A percentile compares a stretch with the other conserved stretches of the same genome.
phyloP scores from a whole-genome alignment of 2,888 invertebrate genomes.

The Eupithecia centaureata region DNA sequence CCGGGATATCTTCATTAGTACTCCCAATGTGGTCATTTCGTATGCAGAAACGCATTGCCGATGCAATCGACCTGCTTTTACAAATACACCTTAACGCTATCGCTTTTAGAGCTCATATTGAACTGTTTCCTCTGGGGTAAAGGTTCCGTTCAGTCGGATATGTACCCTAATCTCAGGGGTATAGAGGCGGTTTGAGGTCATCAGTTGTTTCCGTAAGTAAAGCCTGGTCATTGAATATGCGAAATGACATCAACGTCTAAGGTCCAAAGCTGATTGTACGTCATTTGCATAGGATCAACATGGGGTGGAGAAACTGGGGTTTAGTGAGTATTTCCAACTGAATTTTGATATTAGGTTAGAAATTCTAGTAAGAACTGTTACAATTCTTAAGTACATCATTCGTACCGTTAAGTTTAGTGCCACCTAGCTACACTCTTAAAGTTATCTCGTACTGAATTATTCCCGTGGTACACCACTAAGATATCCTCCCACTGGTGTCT shows the following conservation, averaged over 20 bases:
- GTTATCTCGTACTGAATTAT: not conserved
- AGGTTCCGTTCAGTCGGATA: not conserved
- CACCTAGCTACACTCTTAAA: not conserved
- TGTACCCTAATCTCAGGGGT: constrained; percentile 5
- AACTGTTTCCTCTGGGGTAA: constrained; percentile 9
- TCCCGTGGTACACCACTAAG: no score
- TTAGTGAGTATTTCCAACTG: constrained; percentile 10
- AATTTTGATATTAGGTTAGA: constrained; percentile 6
- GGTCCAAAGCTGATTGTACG: constrained; percentile 33
- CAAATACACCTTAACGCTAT: constrained; percentile 27
- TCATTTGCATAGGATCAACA: constrained; percentile 32
- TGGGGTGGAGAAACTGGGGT: constrained; percentile 14
- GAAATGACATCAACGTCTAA: constrained; percentile 34
- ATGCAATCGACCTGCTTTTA: constrained; percentile 58
- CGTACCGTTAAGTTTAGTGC: not conserved
- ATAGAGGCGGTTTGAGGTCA: constrained; percentile 25
- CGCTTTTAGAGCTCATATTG: constrained; percentile 27
- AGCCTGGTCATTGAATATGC: constrained; percentile 38
- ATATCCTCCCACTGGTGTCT: no score
- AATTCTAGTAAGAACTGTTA: not conserved
- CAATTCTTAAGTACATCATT: no score
- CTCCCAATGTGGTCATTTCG: constrained; percentile 59
- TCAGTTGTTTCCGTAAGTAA: constrained; percentile 28
- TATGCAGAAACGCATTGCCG: constrained; percentile 61
- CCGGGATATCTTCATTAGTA: constrained; percentile 52